These are phyloP conservation scores for Monochamus saltuarius DNA, from an alignment of 1,140 invertebrate species.

Conservation along the genomic window DNA sequence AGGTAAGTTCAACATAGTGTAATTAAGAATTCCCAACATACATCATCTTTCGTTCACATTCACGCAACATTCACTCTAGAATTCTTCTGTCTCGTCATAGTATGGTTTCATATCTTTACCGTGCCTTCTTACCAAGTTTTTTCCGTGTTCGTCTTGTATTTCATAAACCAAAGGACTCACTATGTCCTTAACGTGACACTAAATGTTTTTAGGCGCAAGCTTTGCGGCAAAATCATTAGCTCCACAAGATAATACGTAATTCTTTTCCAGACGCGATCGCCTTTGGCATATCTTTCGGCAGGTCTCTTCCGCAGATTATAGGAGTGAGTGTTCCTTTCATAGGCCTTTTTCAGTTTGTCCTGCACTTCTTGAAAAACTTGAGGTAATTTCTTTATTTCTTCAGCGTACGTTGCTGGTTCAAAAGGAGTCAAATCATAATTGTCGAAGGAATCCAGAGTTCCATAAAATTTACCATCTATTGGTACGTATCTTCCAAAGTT, in stretches of 20 bases:
- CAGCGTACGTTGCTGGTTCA: slow-evolving; percentile 12
- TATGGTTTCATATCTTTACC: slow-evolving; percentile 27
- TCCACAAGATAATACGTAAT: slow-evolving; percentile 25
- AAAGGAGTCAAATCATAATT: slow-evolving; percentile 8
- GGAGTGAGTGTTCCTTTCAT: slow-evolving; percentile 6
- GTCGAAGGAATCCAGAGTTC: background rate
- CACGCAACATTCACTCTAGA: too few relatives aligned
- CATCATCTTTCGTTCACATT: too few relatives aligned
- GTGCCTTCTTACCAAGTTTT: slow-evolving; percentile 16
- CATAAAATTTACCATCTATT: slow-evolving; percentile 15
- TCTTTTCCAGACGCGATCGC: slow-evolving; percentile 21
- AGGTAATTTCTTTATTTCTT: slow-evolving; percentile 10
- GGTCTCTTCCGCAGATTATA: slow-evolving; percentile 23
- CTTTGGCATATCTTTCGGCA: slow-evolving; percentile 10
- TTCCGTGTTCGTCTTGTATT: too few relatives aligned
- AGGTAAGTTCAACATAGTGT: too few relatives aligned
- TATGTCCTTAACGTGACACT: slow-evolving; percentile 13
- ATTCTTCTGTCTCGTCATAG: background rate
- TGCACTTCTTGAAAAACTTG: background rate
- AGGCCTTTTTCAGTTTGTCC: slow-evolving; percentile 1
- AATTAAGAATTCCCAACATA: too few relatives aligned
- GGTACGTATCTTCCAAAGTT: slow-evolving; percentile 30
- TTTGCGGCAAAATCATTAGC: slow-evolving; percentile 21
- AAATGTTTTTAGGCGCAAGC: slow-evolving; percentile 24
- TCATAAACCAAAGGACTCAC: slow-evolving; percentile 11